Conservation (phyloP, 1,140 invertebrate species). For the Linepithema humile region DNA sequence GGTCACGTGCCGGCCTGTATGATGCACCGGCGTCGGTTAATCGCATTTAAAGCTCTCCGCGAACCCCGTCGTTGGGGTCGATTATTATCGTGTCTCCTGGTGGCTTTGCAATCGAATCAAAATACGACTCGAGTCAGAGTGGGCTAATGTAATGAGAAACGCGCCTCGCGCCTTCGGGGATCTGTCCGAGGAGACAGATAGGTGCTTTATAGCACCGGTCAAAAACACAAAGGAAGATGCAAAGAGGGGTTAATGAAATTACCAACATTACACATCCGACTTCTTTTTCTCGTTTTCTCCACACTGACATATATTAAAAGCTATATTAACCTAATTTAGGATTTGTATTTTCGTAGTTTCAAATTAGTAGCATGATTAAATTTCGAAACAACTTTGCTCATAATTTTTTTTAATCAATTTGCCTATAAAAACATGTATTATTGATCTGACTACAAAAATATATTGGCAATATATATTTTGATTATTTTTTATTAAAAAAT, state of each 20-base stretch:
- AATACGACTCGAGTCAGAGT: conserved; percentile 67
- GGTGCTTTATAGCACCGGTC: conserved; percentile 50
- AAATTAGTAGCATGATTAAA: neutral
- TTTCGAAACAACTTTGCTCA: neutral
- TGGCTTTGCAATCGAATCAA: conserved; percentile 74
- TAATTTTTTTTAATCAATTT: neutral
- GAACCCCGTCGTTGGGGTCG: conserved; percentile 60
- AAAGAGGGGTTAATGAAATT: conserved; percentile 37
- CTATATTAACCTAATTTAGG: neutral
- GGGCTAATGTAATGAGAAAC: conserved; percentile 72
- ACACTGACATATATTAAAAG: neutral
- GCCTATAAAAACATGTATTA: neutral
- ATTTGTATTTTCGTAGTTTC: neutral
- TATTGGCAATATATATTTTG: neutral
- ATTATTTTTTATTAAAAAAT: neutral
- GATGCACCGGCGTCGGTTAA: conserved; percentile 73
- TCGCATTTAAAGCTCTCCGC: conserved; percentile 80
- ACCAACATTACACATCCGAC: neutral
- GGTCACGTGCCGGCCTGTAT: conserved; percentile 79
- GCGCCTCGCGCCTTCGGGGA: conserved; percentile 50
- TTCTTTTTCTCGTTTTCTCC: neutral
- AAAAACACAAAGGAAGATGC: conserved; percentile 34
- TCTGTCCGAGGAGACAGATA: conserved; percentile 43
- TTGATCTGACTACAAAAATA: neutral
- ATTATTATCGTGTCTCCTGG: conserved; percentile 72